A percentile compares a stretch with the other conserved stretches of the same genome.
Evolutionary conservation across 2,888 invertebrate species (phyloP).

Genomic region (Sthenelais limicola): DNA sequence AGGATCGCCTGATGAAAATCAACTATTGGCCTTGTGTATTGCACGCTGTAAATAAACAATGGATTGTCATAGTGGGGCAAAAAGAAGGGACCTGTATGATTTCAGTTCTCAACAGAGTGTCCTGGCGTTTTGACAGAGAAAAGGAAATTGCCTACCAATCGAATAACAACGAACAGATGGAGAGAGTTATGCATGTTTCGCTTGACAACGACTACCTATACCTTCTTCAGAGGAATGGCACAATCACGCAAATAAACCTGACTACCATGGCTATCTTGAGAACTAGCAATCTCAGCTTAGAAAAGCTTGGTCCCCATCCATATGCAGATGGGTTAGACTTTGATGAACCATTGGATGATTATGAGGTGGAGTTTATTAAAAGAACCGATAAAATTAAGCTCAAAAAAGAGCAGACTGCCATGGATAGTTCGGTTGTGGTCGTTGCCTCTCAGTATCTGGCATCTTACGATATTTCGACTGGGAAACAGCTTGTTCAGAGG

Average conservation of each 20-base stretch:
- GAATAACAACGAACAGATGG: slow-evolving; percentile 26
- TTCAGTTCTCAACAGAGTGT: slow-evolving; percentile 13
- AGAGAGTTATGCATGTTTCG: not conserved
- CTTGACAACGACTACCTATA: not conserved
- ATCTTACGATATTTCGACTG: slow-evolving; percentile 11
- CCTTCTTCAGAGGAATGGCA: slow-evolving; percentile 21
- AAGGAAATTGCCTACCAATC: slow-evolving; percentile 29
- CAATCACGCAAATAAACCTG: slow-evolving; percentile 15
- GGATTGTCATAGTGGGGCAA: slow-evolving; percentile 25
- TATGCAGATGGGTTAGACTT: slow-evolving; percentile 19
- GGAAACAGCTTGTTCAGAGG: not conserved
- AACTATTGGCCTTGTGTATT: slow-evolving; percentile 29
- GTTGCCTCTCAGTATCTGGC: not conserved
- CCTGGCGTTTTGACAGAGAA: slow-evolving; percentile 28
- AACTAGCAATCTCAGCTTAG: not conserved
- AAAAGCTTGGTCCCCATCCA: slow-evolving; percentile 10
- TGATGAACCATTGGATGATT: slow-evolving; percentile 27
- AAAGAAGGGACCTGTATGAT: slow-evolving; percentile 7
- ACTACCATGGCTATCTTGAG: slow-evolving; percentile 1
- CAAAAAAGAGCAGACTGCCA: not conserved
- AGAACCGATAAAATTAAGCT: slow-evolving; percentile 21
- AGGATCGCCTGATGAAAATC: slow-evolving; percentile 7
- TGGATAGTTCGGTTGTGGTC: not conserved
- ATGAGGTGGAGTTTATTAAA: slow-evolving; percentile 18
- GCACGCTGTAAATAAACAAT: slow-evolving; percentile 24